Base-by-base conservation (phyloP, 2,797 vertebrate genomes). In the Chanos chanos region DNA sequence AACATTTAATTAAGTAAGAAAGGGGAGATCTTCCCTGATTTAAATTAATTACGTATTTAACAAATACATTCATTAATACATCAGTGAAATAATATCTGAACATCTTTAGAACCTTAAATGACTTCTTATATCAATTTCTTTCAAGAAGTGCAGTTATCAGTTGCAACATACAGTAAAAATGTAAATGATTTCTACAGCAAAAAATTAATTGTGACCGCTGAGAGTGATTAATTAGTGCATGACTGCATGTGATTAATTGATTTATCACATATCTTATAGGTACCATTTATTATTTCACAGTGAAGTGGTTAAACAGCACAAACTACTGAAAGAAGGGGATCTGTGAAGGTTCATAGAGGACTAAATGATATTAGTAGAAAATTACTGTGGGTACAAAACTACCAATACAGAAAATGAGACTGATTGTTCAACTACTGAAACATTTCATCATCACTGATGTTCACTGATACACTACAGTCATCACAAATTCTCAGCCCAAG, bases 201-300 rank as follows among this genome's bases (percentile, higher is more conserved):
- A 75, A n/a, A 86, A 85, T 81, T 79, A 85, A 84, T 83, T 81
- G 75, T 87, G 86, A 87, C 87, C 85, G 83, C 41, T 22, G 36
- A 12, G 56, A 45, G 18, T 76, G 73, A 81, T 73, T 73, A 70
- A 86, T 85, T 86, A 80, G 81, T 81, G 81, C 80, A 82, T 59
- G 62, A 79, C 81, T 79, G 81, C 79, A 80, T 84, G 84, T 87
- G 86, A 90, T 90, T 86, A 88, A 89, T 89, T 89, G 83, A 89
- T 89, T 89, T 87, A 89, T 89, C 84, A 87, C 81, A 81, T 82
- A 85, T 77, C 84, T 85, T 78, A 81, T 80, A 80, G 81, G 75
- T 82, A 76, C 78, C 84, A 87, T 89, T 89, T 85, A 87, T 89
- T 87, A 89, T 85, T 83, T 84, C 77, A 85, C 77, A 86, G 77